Evolutionary conservation across 2,113 vertebrate species (phyloP).

Genomic region (Nothobranchius kuhntae): DNA sequence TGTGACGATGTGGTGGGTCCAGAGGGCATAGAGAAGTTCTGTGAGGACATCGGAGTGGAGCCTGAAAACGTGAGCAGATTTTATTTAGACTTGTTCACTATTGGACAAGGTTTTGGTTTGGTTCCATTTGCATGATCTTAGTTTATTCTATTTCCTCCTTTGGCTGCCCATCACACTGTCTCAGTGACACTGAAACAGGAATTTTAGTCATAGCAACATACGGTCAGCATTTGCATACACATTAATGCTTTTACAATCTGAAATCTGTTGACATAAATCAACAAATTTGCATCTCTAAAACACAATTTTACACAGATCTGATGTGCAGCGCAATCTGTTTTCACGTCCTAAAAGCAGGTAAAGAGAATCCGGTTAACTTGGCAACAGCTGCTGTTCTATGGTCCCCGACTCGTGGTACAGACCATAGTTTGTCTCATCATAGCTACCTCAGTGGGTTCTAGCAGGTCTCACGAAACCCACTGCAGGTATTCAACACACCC

Average conservation of each 20-base stretch:
- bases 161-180: neutral
- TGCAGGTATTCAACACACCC: too few species aligned
- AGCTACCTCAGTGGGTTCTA: too few species aligned
- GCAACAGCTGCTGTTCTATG: neutral
- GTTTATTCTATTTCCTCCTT: neutral
- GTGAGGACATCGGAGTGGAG: slow-evolving; percentile 98
- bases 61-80: slow-evolving; percentile 91
- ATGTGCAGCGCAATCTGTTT: neutral
- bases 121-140: neutral
- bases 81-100: neutral
- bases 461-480: too few species aligned
- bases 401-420: neutral
- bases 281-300: neutral
- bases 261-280: neutral
- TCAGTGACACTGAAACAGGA: neutral
- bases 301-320: neutral
- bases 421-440: neutral
- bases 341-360: neutral
- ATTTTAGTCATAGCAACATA: neutral
- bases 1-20: slow-evolving; percentile 95
- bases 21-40: slow-evolving; percentile 99
- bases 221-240: neutral
- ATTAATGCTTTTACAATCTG: neutral
- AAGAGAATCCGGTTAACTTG: neutral
- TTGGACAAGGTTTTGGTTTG: neutral